These are phyloP conservation scores for Gryllus bimaculatus DNA, from an alignment of 1,140 invertebrate species.

Conservation along the genomic window DNA sequence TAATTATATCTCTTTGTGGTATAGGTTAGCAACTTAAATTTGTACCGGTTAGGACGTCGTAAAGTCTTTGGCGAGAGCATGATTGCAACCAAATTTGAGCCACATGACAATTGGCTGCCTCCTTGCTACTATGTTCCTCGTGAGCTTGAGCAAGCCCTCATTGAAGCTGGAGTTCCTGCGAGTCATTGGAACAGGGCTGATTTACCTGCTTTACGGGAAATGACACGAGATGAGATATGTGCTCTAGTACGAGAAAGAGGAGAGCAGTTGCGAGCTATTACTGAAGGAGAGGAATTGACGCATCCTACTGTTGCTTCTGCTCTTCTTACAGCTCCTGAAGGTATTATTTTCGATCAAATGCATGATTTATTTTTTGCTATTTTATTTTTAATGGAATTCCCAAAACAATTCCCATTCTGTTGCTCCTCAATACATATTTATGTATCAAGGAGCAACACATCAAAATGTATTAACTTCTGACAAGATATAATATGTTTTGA, in stretches of 20 bases:
- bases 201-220: slow-evolving; percentile 49
- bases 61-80: slow-evolving; percentile 88
- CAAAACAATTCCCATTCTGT: too few species aligned
- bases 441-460: too few species aligned
- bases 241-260: slow-evolving; percentile 49
- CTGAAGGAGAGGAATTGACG: background rate
- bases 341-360: background rate
- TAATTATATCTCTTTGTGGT: slow-evolving; percentile 7
- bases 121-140: slow-evolving; percentile 85
- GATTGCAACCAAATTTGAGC: slow-evolving; percentile 98
- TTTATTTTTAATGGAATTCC: background rate
- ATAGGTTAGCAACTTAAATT: slow-evolving; percentile 84
- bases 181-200: slow-evolving; percentile 65
- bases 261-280: slow-evolving; percentile 28
- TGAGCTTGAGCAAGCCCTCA: slow-evolving; percentile 67
- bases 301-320: background rate
- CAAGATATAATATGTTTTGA: too few species aligned
- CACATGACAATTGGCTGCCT: slow-evolving; percentile 97
- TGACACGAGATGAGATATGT: slow-evolving; percentile 51
- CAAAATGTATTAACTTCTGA: too few species aligned
- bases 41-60: slow-evolving; percentile 85
- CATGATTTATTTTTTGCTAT: background rate
- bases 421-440: too few species aligned
- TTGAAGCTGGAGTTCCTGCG: slow-evolving; percentile 62
- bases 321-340: background rate